Evolutionary conservation across 2,888 invertebrate species (phyloP), one percentile per base, ranked within the genome.

Genomic region (Emmelina monodactyla): DNA sequence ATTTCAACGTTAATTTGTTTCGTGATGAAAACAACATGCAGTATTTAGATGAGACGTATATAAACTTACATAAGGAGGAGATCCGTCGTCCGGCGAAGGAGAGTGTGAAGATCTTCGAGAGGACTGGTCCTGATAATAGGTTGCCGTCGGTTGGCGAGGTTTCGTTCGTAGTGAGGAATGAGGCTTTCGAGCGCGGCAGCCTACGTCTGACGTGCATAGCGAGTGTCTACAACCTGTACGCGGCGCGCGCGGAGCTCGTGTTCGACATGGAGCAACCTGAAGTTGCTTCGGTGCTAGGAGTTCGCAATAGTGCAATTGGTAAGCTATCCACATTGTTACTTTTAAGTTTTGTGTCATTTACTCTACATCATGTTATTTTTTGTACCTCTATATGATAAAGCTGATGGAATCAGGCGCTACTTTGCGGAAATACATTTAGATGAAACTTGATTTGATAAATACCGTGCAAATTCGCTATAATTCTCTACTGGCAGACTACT

Each of bases 221-320:
- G 37, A 84, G 82, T 50, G 78, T 88, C 62, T 87, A 87, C 73
- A 84, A 85, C 61, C 72, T 88, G 49, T 87, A 88, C 64, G 81
- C 82, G 46, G 81, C 83, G 47, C 78, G 84, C 45, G 80, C 83
- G 35, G 86, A 85, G 60, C 71, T 85, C 43, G 72, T 84, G 49
- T 78, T 89, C 53, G 87, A 87, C 62, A 88, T 89, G 72, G 88
- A 89, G 64, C 85, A 85, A 53, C 89, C 89, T 39, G 83, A 87
- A 64, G 85, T 88, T 50, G 88, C 89, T 41, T 88, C 88, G 37
- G 88, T 89, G 51, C 71, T 89, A 49, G 88, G 88, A 50, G 88
- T 88, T 41, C 82, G 86, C 41, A 86, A 87, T 68, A 81, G 82
- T 47, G 82, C 83, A 45, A 51, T 61, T 60, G 82, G 83, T 83